These are phyloP conservation scores for Accipiter virgatus DNA, from an alignment of 2,113 vertebrate genomes.

Conservation along the genomic window DNA sequence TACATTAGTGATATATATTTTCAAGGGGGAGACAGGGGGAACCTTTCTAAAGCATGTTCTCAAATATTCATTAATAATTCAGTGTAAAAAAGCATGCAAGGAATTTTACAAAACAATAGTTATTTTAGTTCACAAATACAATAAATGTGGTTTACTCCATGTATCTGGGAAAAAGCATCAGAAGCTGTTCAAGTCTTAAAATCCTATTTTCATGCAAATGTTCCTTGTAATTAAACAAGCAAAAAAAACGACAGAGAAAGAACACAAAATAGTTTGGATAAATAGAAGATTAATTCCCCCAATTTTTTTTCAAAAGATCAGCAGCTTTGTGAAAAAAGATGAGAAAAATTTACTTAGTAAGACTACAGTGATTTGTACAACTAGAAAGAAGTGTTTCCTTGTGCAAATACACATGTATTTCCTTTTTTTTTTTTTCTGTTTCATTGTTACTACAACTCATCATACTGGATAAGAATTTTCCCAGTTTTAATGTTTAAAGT, in stretches of 20 bases:
- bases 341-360: not conserved
- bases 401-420: not conserved
- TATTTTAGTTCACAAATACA: not conserved
- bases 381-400: not conserved
- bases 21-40: not conserved
- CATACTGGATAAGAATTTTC: not conserved
- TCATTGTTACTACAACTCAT: not conserved
- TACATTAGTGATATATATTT: not conserved
- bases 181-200: constrained; percentile 22
- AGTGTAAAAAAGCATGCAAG: not conserved
- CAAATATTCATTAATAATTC: not conserved
- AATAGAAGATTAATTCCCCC: constrained; percentile 22
- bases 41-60: not conserved
- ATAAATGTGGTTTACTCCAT: not conserved
- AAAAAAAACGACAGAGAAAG: not conserved
- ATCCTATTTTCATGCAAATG: constrained; percentile 60
- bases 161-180: constrained; percentile 15
- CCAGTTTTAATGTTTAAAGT: not conserved
- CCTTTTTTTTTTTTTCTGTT: not conserved
- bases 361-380: not conserved
- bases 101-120: not conserved
- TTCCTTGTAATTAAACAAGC: constrained; percentile 37
- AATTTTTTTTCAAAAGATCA: not conserved
- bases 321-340: not conserved
- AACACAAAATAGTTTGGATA: constrained; percentile 4